These are phyloP conservation scores for Tachypleus tridentatus DNA, from an alignment of 1,140 invertebrate genomes.

Conservation along the genomic window DNA sequence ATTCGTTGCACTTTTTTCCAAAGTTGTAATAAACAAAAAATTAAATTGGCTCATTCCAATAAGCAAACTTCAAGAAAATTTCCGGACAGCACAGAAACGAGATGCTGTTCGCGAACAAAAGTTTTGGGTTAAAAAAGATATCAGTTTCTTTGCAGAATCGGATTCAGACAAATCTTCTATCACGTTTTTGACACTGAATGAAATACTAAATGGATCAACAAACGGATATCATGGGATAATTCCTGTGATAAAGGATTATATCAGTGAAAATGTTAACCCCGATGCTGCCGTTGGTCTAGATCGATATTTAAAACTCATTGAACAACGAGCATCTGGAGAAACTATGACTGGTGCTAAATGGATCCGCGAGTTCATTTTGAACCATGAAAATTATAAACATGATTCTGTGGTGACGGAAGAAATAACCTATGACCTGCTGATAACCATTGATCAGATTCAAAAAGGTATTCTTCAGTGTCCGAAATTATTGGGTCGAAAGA, in stretches of 20 bases:
- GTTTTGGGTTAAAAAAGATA: slow-evolving; percentile 84
- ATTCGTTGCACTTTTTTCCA: no score
- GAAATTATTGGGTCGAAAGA: slow-evolving; percentile 48
- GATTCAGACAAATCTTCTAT: no score
- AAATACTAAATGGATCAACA: slow-evolving; percentile 96
- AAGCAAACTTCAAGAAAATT: slow-evolving; percentile 56
- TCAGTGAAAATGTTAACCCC: slow-evolving; percentile 86
- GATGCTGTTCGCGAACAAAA: slow-evolving; percentile 68
- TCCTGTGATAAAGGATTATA: slow-evolving; percentile 83
- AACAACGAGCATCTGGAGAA: slow-evolving; percentile 59
- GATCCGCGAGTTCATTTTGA: slow-evolving; percentile 78
- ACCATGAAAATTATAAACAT: slow-evolving; percentile 76
- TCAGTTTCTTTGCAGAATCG: slow-evolving; percentile 27
- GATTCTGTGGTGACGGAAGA: slow-evolving; percentile 78
- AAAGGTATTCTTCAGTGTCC: slow-evolving; percentile 56
- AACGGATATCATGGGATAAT: slow-evolving; percentile 88
- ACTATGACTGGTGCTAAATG: slow-evolving; percentile 72
- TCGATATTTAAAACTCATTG: slow-evolving; percentile 92
- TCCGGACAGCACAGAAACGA: slow-evolving; percentile 81
- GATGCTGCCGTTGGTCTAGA: slow-evolving; percentile 93
- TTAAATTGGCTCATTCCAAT: no score
- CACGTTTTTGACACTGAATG: slow-evolving; percentile 72
- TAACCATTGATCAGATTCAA: slow-evolving; percentile 57
- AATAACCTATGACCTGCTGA: slow-evolving; percentile 88
- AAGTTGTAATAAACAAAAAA: no score